phyloP scores from a whole-genome alignment of 1,140 invertebrate genomes.

The Drosophila auraria region DNA sequence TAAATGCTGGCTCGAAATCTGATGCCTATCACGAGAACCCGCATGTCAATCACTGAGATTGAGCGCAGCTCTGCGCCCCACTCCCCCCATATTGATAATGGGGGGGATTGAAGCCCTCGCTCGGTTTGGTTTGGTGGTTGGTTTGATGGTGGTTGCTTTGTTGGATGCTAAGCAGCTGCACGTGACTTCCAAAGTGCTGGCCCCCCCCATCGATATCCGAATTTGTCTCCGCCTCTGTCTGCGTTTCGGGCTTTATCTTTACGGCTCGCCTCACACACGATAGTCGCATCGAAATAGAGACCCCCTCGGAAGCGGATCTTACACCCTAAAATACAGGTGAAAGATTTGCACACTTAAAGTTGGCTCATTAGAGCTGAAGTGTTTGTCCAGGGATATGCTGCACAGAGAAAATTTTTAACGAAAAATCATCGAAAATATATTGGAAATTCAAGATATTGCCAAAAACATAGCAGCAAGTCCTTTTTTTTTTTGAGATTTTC shows the following conservation, averaged over 20 bases:
- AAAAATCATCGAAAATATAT: background rate
- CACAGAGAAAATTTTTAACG: background rate
- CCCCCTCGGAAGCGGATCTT: constrained; percentile 1
- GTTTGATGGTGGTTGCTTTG: constrained; percentile 52
- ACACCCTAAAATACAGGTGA: constrained; percentile 56
- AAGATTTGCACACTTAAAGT: constrained; percentile 66
- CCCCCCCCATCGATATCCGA: constrained; percentile 16
- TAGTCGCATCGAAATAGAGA: constrained; percentile 1
- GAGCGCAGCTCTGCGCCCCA: constrained; percentile 20
- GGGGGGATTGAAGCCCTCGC: constrained; percentile 32
- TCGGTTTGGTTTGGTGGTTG: constrained; percentile 43
- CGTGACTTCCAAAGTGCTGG: constrained; percentile 71
- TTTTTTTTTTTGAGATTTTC: too few species aligned
- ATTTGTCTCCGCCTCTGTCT: constrained; percentile 30
- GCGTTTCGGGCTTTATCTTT: constrained; percentile 63
- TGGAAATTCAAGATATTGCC: too few species aligned
- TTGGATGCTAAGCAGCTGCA: constrained; percentile 78
- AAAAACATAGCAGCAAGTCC: background rate
- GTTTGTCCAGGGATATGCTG: constrained; percentile 24
- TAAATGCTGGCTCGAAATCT: constrained; percentile 54
- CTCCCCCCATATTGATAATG: constrained; percentile 54
- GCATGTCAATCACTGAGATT: constrained; percentile 81
- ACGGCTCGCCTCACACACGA: constrained; percentile 72
- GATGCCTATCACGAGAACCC: constrained; percentile 57
- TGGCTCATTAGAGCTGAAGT: constrained; percentile 70